Percentiles rank a stretch among this genome's conserved stretches.
Evolutionary conservation across 2,888 invertebrate species (phyloP).

Genomic region (Petrolisthes manimaculis): DNA sequence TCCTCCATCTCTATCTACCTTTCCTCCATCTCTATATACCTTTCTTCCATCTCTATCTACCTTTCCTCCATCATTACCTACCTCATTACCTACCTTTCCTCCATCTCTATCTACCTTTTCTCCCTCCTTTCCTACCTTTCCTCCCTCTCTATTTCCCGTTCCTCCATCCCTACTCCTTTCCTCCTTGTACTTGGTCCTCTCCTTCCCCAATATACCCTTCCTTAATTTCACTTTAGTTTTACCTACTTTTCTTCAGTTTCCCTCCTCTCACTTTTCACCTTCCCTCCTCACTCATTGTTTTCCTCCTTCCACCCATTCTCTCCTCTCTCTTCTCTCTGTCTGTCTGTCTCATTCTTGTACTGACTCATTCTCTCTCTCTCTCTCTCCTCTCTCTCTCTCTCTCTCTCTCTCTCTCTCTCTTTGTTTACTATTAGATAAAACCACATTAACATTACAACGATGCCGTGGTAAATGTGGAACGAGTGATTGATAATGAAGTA

Average conservation of each 20-base stretch:
- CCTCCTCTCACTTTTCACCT: not conserved
- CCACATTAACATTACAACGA: not conserved
- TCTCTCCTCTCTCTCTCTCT: not conserved
- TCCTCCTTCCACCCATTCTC: not conserved
- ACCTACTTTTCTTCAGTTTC: not conserved
- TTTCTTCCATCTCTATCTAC: no score
- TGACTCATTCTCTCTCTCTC: not conserved
- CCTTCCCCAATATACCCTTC: not conserved
- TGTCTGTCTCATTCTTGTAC: not conserved
- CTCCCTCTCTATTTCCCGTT: no score
- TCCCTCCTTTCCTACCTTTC: no score
- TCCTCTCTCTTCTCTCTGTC: not conserved
- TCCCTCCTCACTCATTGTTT: not conserved
- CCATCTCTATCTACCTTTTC: no score
- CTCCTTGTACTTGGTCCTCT: not conserved
- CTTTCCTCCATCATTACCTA: no score
- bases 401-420: constrained; percentile 1
- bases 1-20: no score
- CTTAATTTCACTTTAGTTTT: not conserved
- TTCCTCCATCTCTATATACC: no score
- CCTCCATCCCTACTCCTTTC: not conserved
- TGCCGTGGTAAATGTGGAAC: no score
- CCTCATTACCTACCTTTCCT: no score
- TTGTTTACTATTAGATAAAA: not conserved
- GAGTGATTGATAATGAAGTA: no score